phyloP scores from a whole-genome alignment of 2,888 invertebrate genomes.

The Tenthredo notha region DNA sequence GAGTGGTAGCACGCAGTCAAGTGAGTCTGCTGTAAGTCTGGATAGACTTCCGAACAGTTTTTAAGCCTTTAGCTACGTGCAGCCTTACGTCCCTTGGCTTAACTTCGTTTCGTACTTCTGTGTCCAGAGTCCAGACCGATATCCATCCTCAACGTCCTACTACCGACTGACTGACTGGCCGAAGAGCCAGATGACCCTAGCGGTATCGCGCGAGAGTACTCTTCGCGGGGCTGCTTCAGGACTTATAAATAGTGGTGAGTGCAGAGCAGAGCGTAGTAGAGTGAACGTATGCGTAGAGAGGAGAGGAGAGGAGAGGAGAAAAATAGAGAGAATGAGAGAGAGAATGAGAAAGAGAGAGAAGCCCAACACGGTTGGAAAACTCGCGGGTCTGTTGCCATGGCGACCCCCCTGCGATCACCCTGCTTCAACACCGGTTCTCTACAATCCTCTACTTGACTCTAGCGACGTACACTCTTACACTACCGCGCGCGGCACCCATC shows the following conservation, averaged over 20 bases:
- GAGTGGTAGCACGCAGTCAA: conserved; percentile 12
- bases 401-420: conserved; percentile 65
- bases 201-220: conserved; percentile 46
- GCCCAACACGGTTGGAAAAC: conserved; percentile 62
- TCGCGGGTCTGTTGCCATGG: conserved; percentile 72
- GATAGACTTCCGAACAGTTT: background rate
- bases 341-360: conserved; percentile 55
- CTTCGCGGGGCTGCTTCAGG: conserved; percentile 37
- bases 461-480: conserved; percentile 22
- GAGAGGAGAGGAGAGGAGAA: conserved; percentile 52
- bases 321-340: conserved; percentile 53
- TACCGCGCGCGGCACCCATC: conserved; percentile 4
- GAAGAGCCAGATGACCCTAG: conserved; percentile 49
- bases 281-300: conserved; percentile 36
- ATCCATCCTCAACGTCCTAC: conserved; percentile 1
- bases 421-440: conserved; percentile 51
- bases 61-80: background rate
- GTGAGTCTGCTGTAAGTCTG: background rate
- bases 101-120: background rate
- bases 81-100: background rate
- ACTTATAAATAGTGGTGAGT: conserved; percentile 66
- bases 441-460: conserved; percentile 51
- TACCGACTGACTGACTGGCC: conserved; percentile 29
- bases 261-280: conserved; percentile 53
- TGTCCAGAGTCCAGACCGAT: background rate